These are phyloP conservation scores for Sciurus carolinensis DNA, from an alignment of 2,797 vertebrate species.

Conservation along the genomic window DNA sequence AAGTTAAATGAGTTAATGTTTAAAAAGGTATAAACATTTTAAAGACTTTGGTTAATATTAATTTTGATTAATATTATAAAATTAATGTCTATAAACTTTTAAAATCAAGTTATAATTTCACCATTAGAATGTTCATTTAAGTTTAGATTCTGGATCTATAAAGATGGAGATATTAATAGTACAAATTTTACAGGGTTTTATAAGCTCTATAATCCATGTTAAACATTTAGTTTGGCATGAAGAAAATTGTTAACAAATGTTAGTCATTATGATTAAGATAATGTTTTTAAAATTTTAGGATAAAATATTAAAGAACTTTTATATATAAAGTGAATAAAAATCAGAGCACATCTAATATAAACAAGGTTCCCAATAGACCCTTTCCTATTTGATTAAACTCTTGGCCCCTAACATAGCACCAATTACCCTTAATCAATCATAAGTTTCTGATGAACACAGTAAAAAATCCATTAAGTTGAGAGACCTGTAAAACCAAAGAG, in stretches of 20 bases:
- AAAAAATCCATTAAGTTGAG: not conserved
- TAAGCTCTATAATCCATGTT: not conserved
- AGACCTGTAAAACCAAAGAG: not conserved
- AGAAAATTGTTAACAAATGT: not conserved
- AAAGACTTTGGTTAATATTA: not conserved
- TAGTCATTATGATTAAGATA: not conserved
- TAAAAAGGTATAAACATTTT: not conserved
- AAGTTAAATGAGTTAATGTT: not conserved
- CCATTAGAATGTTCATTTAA: not conserved
- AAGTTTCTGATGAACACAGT: not conserved
- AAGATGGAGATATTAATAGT: not conserved
- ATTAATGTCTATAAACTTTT: not conserved
- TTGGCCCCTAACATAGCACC: not conserved
- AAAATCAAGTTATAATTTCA: not conserved
- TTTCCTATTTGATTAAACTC: not conserved
- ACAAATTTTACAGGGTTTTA: not conserved
- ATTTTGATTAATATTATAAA: not conserved
- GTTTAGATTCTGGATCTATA: not conserved
- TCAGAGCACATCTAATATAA: not conserved
- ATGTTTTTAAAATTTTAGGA: constrained; percentile 25
- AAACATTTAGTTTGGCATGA: not conserved
- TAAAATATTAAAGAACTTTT: constrained; percentile 25
- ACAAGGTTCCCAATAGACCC: not conserved
- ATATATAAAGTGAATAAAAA: not conserved
- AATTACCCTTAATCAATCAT: not conserved